A percentile compares a stretch with the other conserved stretches of the same genome.
These are phyloP conservation scores for Crossocerus cetratus DNA, from an alignment of 2,888 invertebrate species.

Conservation along the genomic window DNA sequence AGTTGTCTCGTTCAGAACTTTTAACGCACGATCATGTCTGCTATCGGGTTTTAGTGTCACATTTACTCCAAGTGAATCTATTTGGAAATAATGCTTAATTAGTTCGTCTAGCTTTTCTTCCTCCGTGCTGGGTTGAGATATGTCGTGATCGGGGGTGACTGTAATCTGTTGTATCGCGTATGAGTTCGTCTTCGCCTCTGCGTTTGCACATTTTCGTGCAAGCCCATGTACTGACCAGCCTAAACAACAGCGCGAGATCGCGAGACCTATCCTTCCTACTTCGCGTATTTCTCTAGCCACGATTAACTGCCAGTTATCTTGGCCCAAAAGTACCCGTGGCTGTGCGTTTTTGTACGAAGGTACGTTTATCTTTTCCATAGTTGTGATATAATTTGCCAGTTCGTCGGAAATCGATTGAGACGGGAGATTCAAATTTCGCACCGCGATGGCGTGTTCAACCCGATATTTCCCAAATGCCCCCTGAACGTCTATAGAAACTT, in stretches of 20 bases:
- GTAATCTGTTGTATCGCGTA: no score
- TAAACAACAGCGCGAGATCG: background rate
- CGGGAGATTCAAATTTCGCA: background rate
- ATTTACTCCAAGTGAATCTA: background rate
- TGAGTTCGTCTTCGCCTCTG: no score
- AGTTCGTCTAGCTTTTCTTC: background rate
- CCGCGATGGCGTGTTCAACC: background rate
- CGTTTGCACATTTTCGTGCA: no score
- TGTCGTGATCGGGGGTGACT: no score
- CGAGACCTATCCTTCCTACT: background rate
- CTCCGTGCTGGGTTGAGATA: no score
- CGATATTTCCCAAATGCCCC: background rate
- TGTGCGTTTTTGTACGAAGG: background rate
- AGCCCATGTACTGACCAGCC: background rate
- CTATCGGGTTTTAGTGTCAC: no score
- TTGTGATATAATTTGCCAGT: background rate
- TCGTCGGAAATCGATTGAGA: background rate
- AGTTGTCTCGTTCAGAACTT: no score
- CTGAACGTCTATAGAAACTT: background rate
- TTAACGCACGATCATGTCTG: no score
- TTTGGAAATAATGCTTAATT: background rate
- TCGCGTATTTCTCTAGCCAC: background rate
- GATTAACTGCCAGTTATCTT: background rate
- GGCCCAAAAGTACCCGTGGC: background rate
- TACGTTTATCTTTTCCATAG: background rate